Conservation (phyloP, 2,888 invertebrate species). For the Zonitis immaculata region DNA sequence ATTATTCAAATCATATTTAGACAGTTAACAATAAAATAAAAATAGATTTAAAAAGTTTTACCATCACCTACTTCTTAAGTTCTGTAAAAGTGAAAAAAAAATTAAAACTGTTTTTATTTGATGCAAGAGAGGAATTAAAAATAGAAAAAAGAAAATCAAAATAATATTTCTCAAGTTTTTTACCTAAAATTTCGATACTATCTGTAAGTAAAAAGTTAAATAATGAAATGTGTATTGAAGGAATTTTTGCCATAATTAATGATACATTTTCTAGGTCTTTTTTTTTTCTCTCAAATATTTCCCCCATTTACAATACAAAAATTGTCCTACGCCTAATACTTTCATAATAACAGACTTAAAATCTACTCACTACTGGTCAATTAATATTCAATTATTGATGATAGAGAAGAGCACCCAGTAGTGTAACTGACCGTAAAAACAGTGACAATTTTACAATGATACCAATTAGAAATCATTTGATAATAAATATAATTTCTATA, state of each 20-base stretch:
- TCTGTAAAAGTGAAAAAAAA: slow-evolving; percentile 47
- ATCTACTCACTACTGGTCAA: slow-evolving; percentile 50
- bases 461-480: too few species aligned
- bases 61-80: slow-evolving; percentile 41
- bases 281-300: too few species aligned
- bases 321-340: slow-evolving; percentile 3
- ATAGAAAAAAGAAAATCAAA: slow-evolving; percentile 17
- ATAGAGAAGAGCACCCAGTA: slow-evolving; percentile 47
- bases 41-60: slow-evolving; percentile 37
- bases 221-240: too few species aligned
- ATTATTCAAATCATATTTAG: too few species aligned
- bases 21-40: slow-evolving; percentile 22
- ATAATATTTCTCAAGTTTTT: slow-evolving; percentile 15
- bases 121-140: slow-evolving; percentile 28
- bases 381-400: slow-evolving; percentile 43
- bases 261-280: too few species aligned
- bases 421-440: slow-evolving; percentile 48
- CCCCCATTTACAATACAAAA: too few species aligned
- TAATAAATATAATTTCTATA: too few species aligned
- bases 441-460: slow-evolving; percentile 40
- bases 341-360: slow-evolving; percentile 39
- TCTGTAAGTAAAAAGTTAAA: slow-evolving; percentile 29
- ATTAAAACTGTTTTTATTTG: slow-evolving; percentile 44
- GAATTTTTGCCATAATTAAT: too few species aligned
- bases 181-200: slow-evolving; percentile 28